Evolutionary conservation across 2,797 vertebrate species (phyloP).

Genomic region (Peromyscus melanophrys): DNA sequence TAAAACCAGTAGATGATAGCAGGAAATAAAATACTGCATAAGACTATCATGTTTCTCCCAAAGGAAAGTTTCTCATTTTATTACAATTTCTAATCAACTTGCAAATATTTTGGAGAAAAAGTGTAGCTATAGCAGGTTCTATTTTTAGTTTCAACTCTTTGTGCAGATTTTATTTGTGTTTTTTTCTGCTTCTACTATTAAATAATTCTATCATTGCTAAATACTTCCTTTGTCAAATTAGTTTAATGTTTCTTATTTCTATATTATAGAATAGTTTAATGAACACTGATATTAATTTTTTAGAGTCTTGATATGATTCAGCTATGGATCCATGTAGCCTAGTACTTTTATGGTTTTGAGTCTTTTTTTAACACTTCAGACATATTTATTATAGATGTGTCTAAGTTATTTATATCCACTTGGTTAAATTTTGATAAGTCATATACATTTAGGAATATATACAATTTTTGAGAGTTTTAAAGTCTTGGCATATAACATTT

Average conservation of each 20-base stretch:
- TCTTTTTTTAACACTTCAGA: neutral
- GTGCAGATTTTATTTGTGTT: neutral
- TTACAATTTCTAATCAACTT: neutral
- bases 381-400: neutral
- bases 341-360: neutral
- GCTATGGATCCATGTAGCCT: neutral
- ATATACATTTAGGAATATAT: neutral
- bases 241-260: neutral
- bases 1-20: neutral
- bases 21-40: neutral
- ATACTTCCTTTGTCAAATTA: neutral
- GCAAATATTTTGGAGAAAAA: neutral
- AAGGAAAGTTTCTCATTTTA: neutral
- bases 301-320: neutral
- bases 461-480: neutral
- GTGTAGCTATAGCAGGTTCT: neutral
- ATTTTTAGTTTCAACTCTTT: neutral
- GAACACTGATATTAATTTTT: neutral
- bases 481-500: neutral
- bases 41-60: neutral
- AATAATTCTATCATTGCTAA: neutral
- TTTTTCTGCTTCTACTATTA: neutral
- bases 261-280: neutral
- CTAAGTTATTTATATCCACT: neutral
- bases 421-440: neutral